These are phyloP conservation scores for Bostrychus sinensis DNA, from an alignment of 2,113 vertebrate species.

Conservation along the genomic window DNA sequence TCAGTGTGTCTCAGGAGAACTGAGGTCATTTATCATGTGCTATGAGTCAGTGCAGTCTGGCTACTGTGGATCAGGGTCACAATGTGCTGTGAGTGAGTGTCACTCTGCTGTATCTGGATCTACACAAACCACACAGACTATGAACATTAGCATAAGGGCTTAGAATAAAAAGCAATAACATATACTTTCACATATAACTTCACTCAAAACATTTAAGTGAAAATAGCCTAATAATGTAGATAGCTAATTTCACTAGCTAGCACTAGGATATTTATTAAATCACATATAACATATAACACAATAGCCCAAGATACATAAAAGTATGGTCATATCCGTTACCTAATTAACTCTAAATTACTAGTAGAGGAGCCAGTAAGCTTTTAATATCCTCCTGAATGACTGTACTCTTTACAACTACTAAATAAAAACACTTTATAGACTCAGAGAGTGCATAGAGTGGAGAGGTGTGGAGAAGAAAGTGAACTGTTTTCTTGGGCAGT, in stretches of 20 bases:
- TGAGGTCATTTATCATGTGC: constrained; percentile 75
- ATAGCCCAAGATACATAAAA: constrained; percentile 26
- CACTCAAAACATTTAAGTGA: no score
- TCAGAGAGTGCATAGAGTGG: constrained; percentile 49
- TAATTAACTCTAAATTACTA: constrained; percentile 57
- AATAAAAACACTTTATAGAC: constrained; percentile 70
- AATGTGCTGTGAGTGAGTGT: constrained; percentile 54
- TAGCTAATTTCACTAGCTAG: no score
- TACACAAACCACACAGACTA: constrained; percentile 44
- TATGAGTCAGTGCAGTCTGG: constrained; percentile 77
- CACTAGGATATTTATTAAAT: background rate
- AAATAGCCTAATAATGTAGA: background rate
- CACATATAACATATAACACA: constrained; percentile 14
- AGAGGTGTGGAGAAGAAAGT: constrained; percentile 48
- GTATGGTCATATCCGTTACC: constrained; percentile 43
- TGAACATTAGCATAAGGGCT: constrained; percentile 43
- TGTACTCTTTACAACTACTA: constrained; percentile 55
- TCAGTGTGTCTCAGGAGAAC: constrained; percentile 58
- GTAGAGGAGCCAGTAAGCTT: constrained; percentile 24
- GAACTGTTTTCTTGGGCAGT: constrained; percentile 46
- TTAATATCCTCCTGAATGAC: constrained; percentile 56
- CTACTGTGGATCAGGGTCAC: constrained; percentile 71
- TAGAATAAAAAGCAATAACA: constrained; percentile 17
- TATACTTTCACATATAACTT: background rate
- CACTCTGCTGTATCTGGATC: constrained; percentile 61